Evolutionary conservation across 2,113 vertebrate genomes (phyloP).

Genomic region (Oreochromis spilurus): DNA sequence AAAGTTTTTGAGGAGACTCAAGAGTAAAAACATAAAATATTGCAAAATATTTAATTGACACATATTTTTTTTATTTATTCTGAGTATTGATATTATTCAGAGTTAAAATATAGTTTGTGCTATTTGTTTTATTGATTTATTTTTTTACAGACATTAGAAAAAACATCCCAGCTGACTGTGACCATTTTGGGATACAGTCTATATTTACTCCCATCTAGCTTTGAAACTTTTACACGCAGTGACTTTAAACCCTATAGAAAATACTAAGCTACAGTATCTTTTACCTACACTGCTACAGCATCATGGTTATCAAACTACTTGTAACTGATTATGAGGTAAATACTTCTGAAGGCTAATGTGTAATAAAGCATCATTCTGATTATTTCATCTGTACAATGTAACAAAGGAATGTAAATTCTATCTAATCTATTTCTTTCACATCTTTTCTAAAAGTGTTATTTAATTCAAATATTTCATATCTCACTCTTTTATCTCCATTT

Average conservation of each 20-base stretch:
- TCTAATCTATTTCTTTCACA: background rate
- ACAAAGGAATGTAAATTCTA: background rate
- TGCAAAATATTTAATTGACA: background rate
- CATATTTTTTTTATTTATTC: background rate
- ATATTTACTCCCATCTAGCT: background rate
- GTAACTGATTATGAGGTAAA: background rate
- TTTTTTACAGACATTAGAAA: background rate
- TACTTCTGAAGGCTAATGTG: background rate
- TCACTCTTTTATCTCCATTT: fast-evolving
- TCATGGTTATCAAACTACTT: background rate
- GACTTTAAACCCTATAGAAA: background rate
- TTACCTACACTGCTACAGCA: fast-evolving
- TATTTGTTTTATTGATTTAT: background rate
- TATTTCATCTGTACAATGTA: background rate
- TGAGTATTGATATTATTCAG: background rate
- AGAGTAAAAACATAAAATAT: background rate
- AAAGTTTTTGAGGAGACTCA: background rate
- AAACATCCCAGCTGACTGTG: too few species aligned
- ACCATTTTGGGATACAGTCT: background rate
- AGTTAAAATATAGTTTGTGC: background rate
- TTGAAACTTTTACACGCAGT: background rate
- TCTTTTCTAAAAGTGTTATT: background rate
- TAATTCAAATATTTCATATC: background rate
- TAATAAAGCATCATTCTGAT: background rate
- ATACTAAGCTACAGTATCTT: background rate